A percentile compares a stretch with the other conserved stretches of the same genome.
phyloP scores from a whole-genome alignment of 1,140 invertebrate genomes.

The Spodoptera litura region DNA sequence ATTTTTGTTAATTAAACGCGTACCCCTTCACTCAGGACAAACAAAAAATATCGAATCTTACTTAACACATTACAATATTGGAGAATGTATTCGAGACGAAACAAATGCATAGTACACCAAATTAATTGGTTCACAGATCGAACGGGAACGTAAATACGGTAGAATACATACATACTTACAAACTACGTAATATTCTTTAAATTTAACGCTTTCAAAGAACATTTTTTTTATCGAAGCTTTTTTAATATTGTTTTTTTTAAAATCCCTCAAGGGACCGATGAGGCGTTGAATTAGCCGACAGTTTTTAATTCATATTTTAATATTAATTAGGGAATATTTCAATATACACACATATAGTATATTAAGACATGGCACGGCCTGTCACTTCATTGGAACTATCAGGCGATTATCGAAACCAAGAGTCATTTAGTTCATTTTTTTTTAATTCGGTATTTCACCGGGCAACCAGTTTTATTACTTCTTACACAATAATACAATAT shows the following conservation, averaged over 20 bases:
- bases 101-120: conserved; percentile 42
- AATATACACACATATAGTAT: conserved; percentile 57
- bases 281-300: conserved; percentile 39
- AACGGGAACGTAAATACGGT: conserved; percentile 2
- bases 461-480: conserved; percentile 57
- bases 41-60: background rate
- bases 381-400: conserved; percentile 41
- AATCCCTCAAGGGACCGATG: conserved; percentile 34
- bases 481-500: conserved; percentile 52
- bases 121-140: background rate
- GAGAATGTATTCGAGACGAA: conserved; percentile 45
- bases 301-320: conserved; percentile 32
- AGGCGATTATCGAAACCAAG: conserved; percentile 41
- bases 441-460: conserved; percentile 73
- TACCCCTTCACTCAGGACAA: conserved; percentile 8
- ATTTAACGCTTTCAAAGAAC: conserved; percentile 47
- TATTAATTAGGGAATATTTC: conserved; percentile 50
- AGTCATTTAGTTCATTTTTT: conserved; percentile 30
- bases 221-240: conserved; percentile 43
- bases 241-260: conserved; percentile 42
- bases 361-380: conserved; percentile 63
- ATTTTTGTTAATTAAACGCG: background rate
- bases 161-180: conserved; percentile 49
- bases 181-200: conserved; percentile 52
- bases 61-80: conserved; percentile 47